Evolutionary conservation across 2,888 invertebrate genomes (phyloP).

Genomic region (Lasioglossum oenotherae): DNA sequence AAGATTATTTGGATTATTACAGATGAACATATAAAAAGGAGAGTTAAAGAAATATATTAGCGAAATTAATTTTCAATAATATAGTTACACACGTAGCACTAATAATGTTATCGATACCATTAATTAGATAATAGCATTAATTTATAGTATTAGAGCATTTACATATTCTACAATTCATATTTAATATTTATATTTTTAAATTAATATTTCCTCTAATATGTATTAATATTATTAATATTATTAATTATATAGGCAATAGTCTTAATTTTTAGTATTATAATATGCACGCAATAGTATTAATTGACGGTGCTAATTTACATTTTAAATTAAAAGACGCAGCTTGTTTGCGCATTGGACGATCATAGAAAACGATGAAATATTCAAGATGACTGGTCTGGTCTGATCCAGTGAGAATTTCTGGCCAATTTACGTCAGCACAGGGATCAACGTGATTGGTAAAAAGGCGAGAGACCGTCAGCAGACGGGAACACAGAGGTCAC

Average conservation of each 20-base stretch:
- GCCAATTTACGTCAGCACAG: constrained; percentile 44
- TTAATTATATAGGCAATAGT: no score
- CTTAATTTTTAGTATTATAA: no score
- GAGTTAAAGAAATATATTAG: no score
- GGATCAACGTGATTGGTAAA: constrained; percentile 76
- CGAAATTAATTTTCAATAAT: no score
- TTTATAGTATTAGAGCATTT: no score
- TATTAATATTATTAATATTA: no score
- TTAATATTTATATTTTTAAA: no score
- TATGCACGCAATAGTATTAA: background rate
- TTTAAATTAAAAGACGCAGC: background rate
- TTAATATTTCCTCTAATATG: no score
- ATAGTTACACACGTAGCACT: no score
- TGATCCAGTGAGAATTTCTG: constrained; percentile 14
- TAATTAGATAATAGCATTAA: no score
- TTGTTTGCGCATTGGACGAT: background rate
- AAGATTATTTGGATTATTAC: background rate
- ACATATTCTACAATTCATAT: no score
- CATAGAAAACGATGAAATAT: background rate
- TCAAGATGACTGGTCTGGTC: background rate
- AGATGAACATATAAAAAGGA: background rate
- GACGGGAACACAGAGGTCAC: constrained; percentile 78
- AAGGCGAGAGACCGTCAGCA: constrained; percentile 78
- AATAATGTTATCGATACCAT: no score
- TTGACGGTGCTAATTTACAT: background rate